These are phyloP conservation scores for Sinhomidia bicolor DNA, from an alignment of 2,888 invertebrate species.

Conservation along the genomic window DNA sequence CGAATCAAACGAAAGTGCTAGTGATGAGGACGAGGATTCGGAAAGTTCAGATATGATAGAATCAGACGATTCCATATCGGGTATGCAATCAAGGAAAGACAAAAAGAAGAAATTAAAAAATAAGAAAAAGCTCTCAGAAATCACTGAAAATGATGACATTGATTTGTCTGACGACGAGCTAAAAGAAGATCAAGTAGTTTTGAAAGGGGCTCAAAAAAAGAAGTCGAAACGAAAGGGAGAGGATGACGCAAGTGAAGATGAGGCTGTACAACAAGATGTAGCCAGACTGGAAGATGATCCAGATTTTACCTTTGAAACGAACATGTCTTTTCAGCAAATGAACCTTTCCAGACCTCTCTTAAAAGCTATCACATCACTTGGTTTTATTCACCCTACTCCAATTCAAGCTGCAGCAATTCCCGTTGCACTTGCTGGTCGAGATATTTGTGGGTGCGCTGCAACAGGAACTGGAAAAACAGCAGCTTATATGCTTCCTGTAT, in stretches of 20 bases:
- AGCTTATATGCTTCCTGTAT: slow-evolving; percentile 98
- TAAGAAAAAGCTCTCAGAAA: slow-evolving; percentile 80
- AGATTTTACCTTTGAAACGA: slow-evolving; percentile 83
- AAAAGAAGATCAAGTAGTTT: slow-evolving; percentile 84
- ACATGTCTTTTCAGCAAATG: slow-evolving; percentile 94
- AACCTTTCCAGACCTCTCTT: slow-evolving; percentile 96
- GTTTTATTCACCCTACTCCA: slow-evolving; percentile 97
- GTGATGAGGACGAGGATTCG: slow-evolving; percentile 83
- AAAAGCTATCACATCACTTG: slow-evolving; percentile 90
- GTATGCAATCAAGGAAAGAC: not conserved
- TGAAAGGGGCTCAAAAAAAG: slow-evolving; percentile 85
- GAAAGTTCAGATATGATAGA: slow-evolving; percentile 83
- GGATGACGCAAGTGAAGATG: slow-evolving; percentile 80
- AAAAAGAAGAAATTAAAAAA: slow-evolving; percentile 20
- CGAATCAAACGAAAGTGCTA: no score
- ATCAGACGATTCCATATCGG: slow-evolving; percentile 81
- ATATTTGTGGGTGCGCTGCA: slow-evolving; percentile 99
- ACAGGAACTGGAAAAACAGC: slow-evolving; percentile 99
- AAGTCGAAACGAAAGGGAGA: slow-evolving; percentile 80
- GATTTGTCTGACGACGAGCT: slow-evolving; percentile 90
- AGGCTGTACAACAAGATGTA: slow-evolving; percentile 78
- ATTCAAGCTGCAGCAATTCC: slow-evolving; percentile 98
- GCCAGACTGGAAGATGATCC: slow-evolving; percentile 87
- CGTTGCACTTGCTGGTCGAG: slow-evolving; percentile 94
- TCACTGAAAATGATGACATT: slow-evolving; percentile 84